Conservation (phyloP, 2,113 vertebrate species). For the Ellobius talpinus region DNA sequence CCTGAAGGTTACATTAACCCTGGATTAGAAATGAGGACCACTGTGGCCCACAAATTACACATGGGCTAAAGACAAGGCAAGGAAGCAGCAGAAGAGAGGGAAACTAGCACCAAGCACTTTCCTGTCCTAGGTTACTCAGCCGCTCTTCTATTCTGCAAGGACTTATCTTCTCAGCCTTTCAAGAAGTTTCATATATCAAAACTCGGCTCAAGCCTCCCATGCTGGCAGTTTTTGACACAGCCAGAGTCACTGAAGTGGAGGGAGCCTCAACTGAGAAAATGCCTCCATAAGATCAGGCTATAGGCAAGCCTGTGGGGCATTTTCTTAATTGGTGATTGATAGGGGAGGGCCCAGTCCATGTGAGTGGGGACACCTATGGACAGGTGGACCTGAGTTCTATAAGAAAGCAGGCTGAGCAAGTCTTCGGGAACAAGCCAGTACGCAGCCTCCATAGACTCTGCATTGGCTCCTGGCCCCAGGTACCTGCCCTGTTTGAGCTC, state of each 20-base stretch:
- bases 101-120: conserved; percentile 5
- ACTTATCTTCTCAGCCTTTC: background rate
- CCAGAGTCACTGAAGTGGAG: background rate
- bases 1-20: background rate
- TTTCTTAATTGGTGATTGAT: background rate
- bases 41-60: conserved; percentile 23
- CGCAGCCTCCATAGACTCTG: background rate
- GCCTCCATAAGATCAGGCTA: background rate
- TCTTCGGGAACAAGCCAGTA: background rate
- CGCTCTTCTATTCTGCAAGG: background rate
- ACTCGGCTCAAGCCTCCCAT: background rate
- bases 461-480: too few species aligned
- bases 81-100: background rate
- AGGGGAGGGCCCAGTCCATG: background rate
- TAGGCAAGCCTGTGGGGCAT: background rate
- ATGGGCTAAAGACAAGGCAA: conserved; percentile 18
- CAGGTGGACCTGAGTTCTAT: background rate
- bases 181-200: conserved; percentile 15
- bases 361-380: background rate
- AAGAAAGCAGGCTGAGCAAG: background rate
- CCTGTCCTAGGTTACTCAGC: background rate
- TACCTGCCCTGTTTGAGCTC: background rate
- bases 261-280: background rate
- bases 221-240: background rate
- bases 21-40: conserved; percentile 3